phyloP scores from a whole-genome alignment of 2,888 invertebrate genomes.

The Tipula helvola region DNA sequence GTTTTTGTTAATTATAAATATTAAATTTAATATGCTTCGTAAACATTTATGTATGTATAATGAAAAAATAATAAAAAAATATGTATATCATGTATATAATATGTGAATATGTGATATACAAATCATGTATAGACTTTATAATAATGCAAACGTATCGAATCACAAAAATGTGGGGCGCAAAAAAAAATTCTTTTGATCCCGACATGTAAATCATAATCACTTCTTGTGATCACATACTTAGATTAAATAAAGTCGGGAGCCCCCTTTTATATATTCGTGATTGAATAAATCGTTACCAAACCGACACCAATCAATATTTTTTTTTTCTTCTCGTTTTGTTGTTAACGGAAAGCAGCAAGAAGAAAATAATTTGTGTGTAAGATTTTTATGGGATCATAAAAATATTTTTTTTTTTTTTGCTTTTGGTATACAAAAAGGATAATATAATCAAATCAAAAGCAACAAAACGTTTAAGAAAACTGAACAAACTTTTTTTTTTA shows the following conservation, averaged over 20 bases:
- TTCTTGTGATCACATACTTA: neutral
- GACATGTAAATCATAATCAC: neutral
- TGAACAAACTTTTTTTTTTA: neutral
- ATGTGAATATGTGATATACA: neutral
- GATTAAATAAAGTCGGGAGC: neutral
- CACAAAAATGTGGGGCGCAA: neutral
- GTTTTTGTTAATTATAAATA: slow-evolving; percentile 4
- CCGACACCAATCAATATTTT: neutral
- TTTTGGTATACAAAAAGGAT: neutral
- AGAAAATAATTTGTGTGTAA: neutral
- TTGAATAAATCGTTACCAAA: neutral
- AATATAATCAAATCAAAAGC: neutral
- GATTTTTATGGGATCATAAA: neutral
- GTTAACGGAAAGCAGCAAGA: neutral
- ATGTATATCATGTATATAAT: neutral
- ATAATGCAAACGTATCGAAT: neutral
- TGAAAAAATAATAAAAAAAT: neutral
- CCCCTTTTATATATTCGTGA: neutral
- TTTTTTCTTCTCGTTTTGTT: neutral
- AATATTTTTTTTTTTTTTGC: neutral
- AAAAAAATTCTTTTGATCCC: neutral
- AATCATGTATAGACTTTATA: neutral
- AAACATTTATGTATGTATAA: neutral
- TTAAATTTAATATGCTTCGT: neutral
- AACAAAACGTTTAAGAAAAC: neutral